Evolutionary conservation across 2,797 vertebrate species (phyloP).

Genomic region (Siniperca obscura): DNA sequence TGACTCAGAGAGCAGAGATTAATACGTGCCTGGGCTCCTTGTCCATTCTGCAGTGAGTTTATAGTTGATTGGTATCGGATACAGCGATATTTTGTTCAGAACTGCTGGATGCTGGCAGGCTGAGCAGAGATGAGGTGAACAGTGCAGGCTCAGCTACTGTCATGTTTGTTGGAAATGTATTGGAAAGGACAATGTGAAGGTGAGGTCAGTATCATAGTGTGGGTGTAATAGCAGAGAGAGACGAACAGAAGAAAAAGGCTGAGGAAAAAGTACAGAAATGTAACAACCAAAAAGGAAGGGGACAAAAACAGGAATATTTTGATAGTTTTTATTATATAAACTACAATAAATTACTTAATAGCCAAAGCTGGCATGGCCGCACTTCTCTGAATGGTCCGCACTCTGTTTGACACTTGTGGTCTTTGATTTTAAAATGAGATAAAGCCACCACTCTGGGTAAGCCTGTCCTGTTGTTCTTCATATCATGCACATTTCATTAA

Average conservation of each 20-base stretch:
- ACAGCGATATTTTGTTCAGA: constrained; percentile 30
- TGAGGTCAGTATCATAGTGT: constrained; percentile 33
- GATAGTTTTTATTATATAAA: constrained; percentile 1
- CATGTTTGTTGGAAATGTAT: constrained; percentile 44
- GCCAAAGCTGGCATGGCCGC: not conserved
- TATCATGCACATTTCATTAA: constrained; percentile 35
- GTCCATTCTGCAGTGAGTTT: constrained; percentile 17
- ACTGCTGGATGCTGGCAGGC: constrained; percentile 28
- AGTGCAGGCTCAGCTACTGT: constrained; percentile 47
- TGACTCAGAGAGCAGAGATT: constrained; percentile 44
- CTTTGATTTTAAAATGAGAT: constrained; percentile 53
- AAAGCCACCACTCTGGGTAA: constrained; percentile 25
- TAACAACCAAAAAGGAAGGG: not conserved
- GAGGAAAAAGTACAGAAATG: not conserved
- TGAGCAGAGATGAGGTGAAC: constrained; percentile 31
- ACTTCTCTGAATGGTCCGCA: constrained; percentile 13
- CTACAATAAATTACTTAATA: not conserved
- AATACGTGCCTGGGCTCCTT: constrained; percentile 10
- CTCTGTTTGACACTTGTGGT: constrained; percentile 25
- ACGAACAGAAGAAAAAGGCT: not conserved
- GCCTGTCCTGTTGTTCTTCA: constrained; percentile 26
- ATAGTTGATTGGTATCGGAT: constrained; percentile 41
- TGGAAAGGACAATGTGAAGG: constrained; percentile 38
- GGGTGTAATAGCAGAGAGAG: constrained; percentile 4
- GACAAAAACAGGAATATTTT: not conserved